Evolutionary conservation across 1,140 invertebrate species (phyloP).

Genomic region (Eubasilissa regina): DNA sequence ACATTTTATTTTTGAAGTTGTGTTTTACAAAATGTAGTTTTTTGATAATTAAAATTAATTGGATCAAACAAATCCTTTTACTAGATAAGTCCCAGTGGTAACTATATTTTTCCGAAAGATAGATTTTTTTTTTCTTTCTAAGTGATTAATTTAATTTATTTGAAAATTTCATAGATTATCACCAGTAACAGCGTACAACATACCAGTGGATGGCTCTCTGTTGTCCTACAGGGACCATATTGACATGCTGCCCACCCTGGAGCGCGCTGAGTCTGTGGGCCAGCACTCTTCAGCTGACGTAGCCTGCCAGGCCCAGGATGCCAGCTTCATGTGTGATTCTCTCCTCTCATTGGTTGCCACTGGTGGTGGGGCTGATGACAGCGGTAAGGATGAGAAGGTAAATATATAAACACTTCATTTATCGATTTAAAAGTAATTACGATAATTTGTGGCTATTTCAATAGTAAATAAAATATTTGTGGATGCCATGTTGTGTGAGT

Average conservation of each 20-base stretch:
- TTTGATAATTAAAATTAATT: no score
- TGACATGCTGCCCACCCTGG: constrained; percentile 80
- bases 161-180: constrained; percentile 72
- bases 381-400: constrained; percentile 82
- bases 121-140: not conserved
- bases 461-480: no score
- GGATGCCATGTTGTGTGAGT: no score
- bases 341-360: constrained; percentile 86
- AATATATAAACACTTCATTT: not conserved
- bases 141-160: not conserved
- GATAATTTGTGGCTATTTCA: no score
- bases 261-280: constrained; percentile 89
- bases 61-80: no score
- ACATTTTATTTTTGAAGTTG: no score
- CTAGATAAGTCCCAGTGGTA: no score
- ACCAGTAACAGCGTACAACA: constrained; percentile 80
- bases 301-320: constrained; percentile 80
- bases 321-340: constrained; percentile 84
- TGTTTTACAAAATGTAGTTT: no score
- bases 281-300: constrained; percentile 95
- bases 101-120: not conserved
- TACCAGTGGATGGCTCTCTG: constrained; percentile 86
- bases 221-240: constrained; percentile 86
- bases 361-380: constrained; percentile 70
- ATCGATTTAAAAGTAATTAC: no score